These are phyloP conservation scores for Gasterosteus aculeatus DNA, from an alignment of 2,113 vertebrate genomes.

Conservation along the genomic window DNA sequence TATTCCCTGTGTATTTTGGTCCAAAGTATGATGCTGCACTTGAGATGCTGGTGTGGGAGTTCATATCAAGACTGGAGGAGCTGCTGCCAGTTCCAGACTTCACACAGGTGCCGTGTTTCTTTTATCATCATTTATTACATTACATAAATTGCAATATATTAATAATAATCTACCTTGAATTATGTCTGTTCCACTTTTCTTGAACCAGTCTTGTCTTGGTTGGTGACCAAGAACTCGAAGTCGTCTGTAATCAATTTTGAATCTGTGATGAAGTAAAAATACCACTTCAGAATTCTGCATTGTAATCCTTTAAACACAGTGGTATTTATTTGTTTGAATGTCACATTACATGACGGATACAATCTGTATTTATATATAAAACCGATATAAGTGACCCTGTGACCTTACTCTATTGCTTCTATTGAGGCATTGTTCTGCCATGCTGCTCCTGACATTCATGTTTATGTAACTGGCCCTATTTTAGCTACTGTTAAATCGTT, in stretches of 20 bases:
- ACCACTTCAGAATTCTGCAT: too few relatives aligned
- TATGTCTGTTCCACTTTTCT: not conserved
- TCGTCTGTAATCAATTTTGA: not conserved
- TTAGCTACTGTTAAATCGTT: not conserved
- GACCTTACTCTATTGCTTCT: not conserved
- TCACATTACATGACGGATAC: not conserved
- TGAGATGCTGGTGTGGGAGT: slow-evolving; percentile 86
- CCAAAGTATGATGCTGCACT: slow-evolving; percentile 80
- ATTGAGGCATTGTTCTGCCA: not conserved
- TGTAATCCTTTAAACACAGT: too few relatives aligned
- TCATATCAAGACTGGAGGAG: slow-evolving; percentile 83
- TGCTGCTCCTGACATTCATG: not conserved
- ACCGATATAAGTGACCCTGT: not conserved
- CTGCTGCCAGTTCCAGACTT: slow-evolving; percentile 80
- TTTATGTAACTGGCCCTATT: not conserved
- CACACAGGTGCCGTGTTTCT: slow-evolving; percentile 68
- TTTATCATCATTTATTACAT: too few relatives aligned
- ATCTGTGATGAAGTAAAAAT: not conserved
- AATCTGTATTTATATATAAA: not conserved
- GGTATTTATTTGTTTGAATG: not conserved
- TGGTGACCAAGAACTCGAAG: not conserved
- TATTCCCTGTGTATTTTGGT: slow-evolving; percentile 84
- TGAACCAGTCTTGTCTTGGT: not conserved
- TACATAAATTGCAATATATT: too few relatives aligned
- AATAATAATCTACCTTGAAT: not conserved